Percentiles rank a stretch among this genome's conserved stretches.
phyloP scores from a whole-genome alignment of 2,113 vertebrate species.

The Mus spicilegus region DNA sequence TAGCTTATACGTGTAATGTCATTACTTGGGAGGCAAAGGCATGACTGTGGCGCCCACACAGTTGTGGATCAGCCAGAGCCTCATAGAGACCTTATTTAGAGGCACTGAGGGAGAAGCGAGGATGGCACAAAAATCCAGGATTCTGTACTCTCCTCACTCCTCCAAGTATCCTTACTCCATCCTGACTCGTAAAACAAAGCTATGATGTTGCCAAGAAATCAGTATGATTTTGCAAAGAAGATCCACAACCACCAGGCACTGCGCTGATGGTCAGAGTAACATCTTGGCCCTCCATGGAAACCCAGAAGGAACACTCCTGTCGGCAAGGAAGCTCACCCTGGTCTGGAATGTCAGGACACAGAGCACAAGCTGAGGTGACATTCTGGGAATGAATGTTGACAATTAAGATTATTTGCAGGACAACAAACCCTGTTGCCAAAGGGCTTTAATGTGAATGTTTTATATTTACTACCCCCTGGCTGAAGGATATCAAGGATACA shows the following conservation, averaged over 20 bases:
- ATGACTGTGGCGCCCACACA: background rate
- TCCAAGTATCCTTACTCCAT: background rate
- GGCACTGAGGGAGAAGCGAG: background rate
- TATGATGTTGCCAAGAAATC: background rate
- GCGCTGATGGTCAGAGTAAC: background rate
- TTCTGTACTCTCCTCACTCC: background rate
- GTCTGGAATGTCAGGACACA: background rate
- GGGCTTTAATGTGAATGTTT: background rate
- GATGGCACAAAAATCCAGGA: background rate
- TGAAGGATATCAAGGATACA: background rate
- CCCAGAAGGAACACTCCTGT: background rate
- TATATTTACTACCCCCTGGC: background rate
- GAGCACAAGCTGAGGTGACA: background rate
- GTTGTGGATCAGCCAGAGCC: background rate
- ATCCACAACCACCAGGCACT: background rate
- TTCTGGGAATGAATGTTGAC: background rate
- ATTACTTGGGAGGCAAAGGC: background rate
- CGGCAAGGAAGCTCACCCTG: background rate
- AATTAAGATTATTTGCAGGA: background rate
- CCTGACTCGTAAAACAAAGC: background rate
- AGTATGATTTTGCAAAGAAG: background rate
- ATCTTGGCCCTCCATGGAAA: background rate
- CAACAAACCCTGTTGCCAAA: background rate
- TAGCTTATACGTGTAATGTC: background rate
- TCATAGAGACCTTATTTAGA: background rate